phyloP scores from a whole-genome alignment of 2,797 vertebrate genomes.

The Propithecus deckenii region DNA sequence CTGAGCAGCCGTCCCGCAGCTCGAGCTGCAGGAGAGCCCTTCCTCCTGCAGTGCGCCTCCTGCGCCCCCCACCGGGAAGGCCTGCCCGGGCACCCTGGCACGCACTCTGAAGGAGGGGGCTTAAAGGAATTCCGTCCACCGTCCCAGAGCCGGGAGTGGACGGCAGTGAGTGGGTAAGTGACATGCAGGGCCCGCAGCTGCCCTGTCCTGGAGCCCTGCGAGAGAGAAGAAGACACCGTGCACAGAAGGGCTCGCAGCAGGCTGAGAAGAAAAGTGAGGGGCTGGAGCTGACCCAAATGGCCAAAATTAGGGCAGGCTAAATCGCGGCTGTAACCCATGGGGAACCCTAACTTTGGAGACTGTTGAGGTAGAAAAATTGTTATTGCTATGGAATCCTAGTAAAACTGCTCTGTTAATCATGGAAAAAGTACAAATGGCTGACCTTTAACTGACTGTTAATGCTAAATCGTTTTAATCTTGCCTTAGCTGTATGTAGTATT shows the following conservation, averaged over 20 bases:
- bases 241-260: not conserved
- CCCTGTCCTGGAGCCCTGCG: not conserved
- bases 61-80: not conserved
- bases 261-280: not conserved
- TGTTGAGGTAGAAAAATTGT: no score
- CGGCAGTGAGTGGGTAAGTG: not conserved
- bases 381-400: no score
- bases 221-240: not conserved
- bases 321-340: not conserved
- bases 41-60: not conserved
- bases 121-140: not conserved
- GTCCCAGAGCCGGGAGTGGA: not conserved
- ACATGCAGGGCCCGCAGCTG: not conserved
- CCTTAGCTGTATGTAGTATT: no score
- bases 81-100: no score
- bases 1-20: not conserved
- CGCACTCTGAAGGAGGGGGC: not conserved
- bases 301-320: not conserved
- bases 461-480: no score
- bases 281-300: not conserved
- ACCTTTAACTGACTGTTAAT: no score
- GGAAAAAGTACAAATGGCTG: no score
- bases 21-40: no score
- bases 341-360: not conserved
- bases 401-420: no score